Base-by-base conservation (phyloP, 2,797 vertebrate genomes). In the Etheostoma perlongum region DNA sequence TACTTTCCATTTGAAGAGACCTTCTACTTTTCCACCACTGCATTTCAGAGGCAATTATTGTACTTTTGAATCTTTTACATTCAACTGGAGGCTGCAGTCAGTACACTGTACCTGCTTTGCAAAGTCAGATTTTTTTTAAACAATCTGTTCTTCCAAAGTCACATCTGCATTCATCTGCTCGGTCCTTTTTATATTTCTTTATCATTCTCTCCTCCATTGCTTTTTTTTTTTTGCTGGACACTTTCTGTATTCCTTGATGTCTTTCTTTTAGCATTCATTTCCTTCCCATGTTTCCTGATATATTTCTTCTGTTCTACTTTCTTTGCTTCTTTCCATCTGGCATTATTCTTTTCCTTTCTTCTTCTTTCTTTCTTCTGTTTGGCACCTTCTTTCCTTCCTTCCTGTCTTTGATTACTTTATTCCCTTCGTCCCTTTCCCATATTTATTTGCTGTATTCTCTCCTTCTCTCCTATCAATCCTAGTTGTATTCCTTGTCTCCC, bases 1-100 rank as follows among this genome's bases (percentile, higher is more conserved):
- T 9, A 33, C 18, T 65, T 73, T 71, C 33, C 48, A 62, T 53
- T 23, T 48, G 11, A 47, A 68, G 18, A 68, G 19, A 19, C 6
- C 44, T 25, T n/a, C 48, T 30, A 15, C 42, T 47, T 33, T 40
- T 40, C 36, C 36, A 40, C 10, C 9, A 40, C 2, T 40, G 36
- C 36, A 40, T 57, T 47, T 16, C 49, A 44, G 48, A 42, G 5
- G 36, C 9, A 44, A 12, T 19, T 57, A 11, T 15, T 58, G 18
- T 11, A 40, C 16, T 42, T 49, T 52, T 47, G 8, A 33, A 54
- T 21, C 10, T 36, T 0, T 11, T 7, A 4, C 6, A 18, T 33
- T 72, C 2, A 47, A 1, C 51, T 55, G 23, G 36, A 55, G 14
- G 18, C 0, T 53, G 48, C 9, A 15, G 9, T 25, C 55, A 47